Base-by-base conservation (phyloP, 2,113 vertebrate species). In the Solea solea region DNA sequence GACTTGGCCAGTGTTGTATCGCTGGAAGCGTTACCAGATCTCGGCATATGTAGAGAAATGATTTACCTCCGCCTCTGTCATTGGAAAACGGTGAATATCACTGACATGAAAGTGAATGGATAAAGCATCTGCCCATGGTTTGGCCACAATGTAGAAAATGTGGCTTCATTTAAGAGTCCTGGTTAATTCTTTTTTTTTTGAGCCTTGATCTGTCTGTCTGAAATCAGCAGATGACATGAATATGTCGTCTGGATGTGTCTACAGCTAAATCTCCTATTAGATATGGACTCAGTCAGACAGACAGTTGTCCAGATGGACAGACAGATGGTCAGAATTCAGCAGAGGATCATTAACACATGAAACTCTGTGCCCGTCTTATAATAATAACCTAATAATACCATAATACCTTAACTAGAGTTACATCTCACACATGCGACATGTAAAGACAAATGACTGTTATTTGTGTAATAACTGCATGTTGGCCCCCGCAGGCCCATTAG, bases 311-410 rank as follows among this genome's bases (percentile, higher is more conserved):
- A 88, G 88, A 87, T 87, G 84, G 88, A 83, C 71, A 62, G 76
- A 86, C 88, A 87, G 84, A 89, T 87, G 80, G 87, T 40, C 16
- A 8, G 78, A 63, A 68, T 85, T 83, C 83, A 79, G n/a, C 55
- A 34, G 64, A 81, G 72, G 68, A 62, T 73, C 64, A 71, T 56
- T 79, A 70, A 78, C 64, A 58, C 46, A 58, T 9, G 70, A 49
- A 72, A 44, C 34, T 56, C 34, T 4, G 2, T 8, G 40, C 9
- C 21, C 6, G 7, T 27, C 65, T 64, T 61, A 72, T 15, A 46
- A 67, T 64, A 76, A 60, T 52, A 59, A 59, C 63, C 39, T 21
- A 21, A 21, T 21, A 21, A 71, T 45, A 42, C 3, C 41, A 41
- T 21, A 6, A 34, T 34, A 34, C 34, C 34, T 34, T 4, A 3